Conservation (phyloP, 1,140 invertebrate species). For the Conopomorpha cramerella region DNA sequence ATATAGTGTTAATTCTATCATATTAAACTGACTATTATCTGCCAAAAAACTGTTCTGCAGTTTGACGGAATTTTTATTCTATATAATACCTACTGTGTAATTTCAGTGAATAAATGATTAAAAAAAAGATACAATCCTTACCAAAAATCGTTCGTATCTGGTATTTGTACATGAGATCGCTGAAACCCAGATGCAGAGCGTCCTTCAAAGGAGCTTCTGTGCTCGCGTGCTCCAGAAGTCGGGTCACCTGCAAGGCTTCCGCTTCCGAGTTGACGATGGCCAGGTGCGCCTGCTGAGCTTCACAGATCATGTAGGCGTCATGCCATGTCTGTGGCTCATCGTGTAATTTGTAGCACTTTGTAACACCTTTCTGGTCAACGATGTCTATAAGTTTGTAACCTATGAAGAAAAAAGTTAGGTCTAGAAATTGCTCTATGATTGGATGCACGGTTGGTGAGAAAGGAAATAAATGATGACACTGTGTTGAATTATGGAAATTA, state of each 20-base stretch:
- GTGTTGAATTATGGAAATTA: too few relatives aligned
- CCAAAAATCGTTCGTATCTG: conserved; percentile 30
- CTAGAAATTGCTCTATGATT: too few relatives aligned
- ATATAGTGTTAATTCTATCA: too few relatives aligned
- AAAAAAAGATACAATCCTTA: conserved; percentile 6
- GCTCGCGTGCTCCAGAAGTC: conserved; percentile 24
- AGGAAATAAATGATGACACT: too few relatives aligned
- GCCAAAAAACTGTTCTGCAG: too few relatives aligned
- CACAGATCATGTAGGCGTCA: conserved; percentile 8
- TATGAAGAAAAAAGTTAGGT: conserved; percentile 10
- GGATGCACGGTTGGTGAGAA: too few relatives aligned
- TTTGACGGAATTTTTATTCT: too few relatives aligned
- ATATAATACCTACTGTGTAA: too few relatives aligned
- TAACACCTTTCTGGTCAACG: conserved; percentile 28
- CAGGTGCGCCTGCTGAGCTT: conserved; percentile 9
- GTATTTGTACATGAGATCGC: conserved; percentile 21
- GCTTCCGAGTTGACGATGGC: conserved; percentile 12
- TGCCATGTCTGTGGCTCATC: conserved; percentile 6
- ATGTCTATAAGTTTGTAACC: conserved; percentile 32
- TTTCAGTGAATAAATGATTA: too few relatives aligned
- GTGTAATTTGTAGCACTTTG: conserved; percentile 16
- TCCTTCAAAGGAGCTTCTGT: conserved; percentile 24
- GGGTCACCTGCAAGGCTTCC: conserved; percentile 5
- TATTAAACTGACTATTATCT: too few relatives aligned
- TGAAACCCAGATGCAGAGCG: conserved; percentile 29